Percentiles rank a stretch among this genome's conserved stretches.
Evolutionary conservation across 2,797 vertebrate species (phyloP).

Genomic region (Lacerta agilis): DNA sequence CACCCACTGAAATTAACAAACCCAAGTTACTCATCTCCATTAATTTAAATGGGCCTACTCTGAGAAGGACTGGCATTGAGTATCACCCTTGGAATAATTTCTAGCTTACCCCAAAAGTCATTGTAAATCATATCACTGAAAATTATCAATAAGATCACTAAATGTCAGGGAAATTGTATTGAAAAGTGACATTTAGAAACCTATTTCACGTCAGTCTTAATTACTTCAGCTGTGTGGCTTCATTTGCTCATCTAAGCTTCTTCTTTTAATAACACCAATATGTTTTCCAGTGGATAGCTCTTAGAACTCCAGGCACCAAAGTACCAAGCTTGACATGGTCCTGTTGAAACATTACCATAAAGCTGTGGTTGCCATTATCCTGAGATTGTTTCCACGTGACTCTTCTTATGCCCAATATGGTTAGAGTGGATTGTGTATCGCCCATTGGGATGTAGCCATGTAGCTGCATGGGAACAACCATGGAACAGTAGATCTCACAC

Average conservation of each 20-base stretch:
- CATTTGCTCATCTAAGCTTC: neutral
- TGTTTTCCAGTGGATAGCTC: neutral
- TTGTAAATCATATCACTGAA: neutral
- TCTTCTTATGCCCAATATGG: neutral
- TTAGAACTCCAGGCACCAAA: neutral
- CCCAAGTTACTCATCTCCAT: no score
- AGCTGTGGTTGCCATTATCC: neutral
- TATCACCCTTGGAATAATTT: neutral
- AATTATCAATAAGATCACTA: conserved; percentile 6
- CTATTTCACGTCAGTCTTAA: conserved; percentile 9
- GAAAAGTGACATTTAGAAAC: neutral
- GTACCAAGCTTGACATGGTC: neutral
- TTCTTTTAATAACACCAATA: neutral
- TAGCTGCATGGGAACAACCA: neutral
- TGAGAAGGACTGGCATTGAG: no score
- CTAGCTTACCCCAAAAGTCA: neutral
- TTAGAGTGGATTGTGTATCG: neutral
- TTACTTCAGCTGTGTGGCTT: conserved; percentile 5
- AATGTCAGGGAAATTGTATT: neutral
- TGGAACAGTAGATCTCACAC: neutral
- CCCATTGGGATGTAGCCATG: no score
- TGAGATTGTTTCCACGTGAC: neutral
- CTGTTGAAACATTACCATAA: neutral
- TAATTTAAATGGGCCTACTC: no score
- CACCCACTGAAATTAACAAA: no score